Percentiles rank a stretch among this genome's conserved stretches.
Conservation (phyloP, 2,113 vertebrate genomes). For the Plestiodon gilberti region DNA sequence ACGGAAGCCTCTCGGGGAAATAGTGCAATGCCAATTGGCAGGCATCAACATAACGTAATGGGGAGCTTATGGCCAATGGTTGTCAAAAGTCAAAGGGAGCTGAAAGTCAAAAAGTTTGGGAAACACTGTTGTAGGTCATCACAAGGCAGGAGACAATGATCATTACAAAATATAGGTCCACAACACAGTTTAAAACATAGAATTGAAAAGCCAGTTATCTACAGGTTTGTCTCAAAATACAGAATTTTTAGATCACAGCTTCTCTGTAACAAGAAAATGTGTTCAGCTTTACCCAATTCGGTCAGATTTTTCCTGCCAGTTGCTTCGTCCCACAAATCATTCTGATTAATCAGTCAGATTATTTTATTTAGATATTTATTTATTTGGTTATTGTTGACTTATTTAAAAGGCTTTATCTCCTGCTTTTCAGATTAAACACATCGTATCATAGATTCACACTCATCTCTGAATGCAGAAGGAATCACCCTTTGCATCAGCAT, state of each 20-base stretch:
- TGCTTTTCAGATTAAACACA: no score
- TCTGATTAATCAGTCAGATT: neutral
- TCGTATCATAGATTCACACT: neutral
- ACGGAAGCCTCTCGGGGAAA: no score
- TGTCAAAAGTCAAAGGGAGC: no score
- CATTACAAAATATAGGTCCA: neutral
- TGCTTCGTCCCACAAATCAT: neutral
- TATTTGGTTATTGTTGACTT: no score
- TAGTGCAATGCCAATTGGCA: no score
- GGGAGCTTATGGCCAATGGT: no score
- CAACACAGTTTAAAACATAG: neutral
- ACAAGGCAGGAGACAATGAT: no score
- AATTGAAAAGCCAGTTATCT: neutral
- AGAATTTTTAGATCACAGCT: neutral
- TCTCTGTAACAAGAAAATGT: neutral
- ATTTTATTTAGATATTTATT: neutral
- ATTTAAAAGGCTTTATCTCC: no score
- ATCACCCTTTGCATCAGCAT: neutral
- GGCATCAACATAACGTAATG: no score
- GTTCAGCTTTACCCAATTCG: neutral
- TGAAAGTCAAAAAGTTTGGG: no score
- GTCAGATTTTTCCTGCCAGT: neutral
- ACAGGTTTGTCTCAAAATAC: neutral
- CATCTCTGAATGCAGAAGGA: neutral
- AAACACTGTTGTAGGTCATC: no score